phyloP scores from a whole-genome alignment of 35 echinoderm and acorn worm genomes.

The Strongylocentrotus purpuratus region DNA sequence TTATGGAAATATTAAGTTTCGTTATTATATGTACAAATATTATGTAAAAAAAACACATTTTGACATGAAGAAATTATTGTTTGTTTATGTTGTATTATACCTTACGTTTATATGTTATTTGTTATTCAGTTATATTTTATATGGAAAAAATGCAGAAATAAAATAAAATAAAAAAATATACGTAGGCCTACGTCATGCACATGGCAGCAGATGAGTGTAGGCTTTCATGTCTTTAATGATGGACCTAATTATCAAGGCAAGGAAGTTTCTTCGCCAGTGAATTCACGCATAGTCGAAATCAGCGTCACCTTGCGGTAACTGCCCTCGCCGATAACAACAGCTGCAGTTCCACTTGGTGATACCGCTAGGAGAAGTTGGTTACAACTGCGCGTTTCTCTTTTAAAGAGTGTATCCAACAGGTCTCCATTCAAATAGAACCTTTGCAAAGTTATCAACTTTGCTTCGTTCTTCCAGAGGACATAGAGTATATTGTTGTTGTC shows the following conservation, averaged over 20 bases:
- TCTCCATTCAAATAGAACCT: conserved; percentile 10
- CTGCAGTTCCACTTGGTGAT: background rate
- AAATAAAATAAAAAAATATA: no score
- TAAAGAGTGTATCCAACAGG: background rate
- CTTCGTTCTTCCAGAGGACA: background rate
- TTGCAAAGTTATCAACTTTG: background rate
- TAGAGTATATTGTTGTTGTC: background rate
- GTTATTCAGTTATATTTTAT: no score
- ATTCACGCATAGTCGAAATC: background rate
- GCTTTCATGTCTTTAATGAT: no score
- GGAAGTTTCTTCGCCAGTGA: background rate
- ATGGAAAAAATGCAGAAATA: no score
- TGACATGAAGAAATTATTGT: no score
- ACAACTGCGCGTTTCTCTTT: background rate
- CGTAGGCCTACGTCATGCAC: no score
- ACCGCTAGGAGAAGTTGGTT: background rate
- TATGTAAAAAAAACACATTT: no score
- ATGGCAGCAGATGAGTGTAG: no score
- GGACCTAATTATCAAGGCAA: background rate
- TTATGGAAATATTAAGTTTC: no score
- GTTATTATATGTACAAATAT: no score
- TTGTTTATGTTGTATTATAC: no score
- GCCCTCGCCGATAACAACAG: background rate
- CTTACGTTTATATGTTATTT: no score
- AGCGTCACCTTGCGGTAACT: background rate